Evolutionary conservation across 2,888 invertebrate species (phyloP), one percentile per base, ranked within the genome.

Genomic region (Romanomermis culicivorax): DNA sequence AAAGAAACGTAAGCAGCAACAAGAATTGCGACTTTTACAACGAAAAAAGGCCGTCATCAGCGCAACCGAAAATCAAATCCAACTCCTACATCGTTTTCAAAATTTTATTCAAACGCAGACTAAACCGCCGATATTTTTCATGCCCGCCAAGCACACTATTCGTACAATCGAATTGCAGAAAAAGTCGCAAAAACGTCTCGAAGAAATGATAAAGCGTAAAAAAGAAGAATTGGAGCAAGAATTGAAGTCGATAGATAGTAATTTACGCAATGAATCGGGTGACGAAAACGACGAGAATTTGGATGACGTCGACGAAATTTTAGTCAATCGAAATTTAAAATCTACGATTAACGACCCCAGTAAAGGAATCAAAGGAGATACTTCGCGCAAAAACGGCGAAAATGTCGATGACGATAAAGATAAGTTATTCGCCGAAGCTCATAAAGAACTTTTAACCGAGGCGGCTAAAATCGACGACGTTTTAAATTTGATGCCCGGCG

Each of bases 61-160:
- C 14, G 50, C 50, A 29, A 49, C 50, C 11, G 50, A 49, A 49
- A 49, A 49, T 49, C 50, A 49, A 27, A 49, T 49, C 27, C 27
- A 25, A 27, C 20, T 27, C 11, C 91, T 86, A 61, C 78, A 78
- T 62, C 78, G 79, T 53, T 76, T 88, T 52, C 77, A 78, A 25
- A 79, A 83, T 69, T 88, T 83, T 67, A 87, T 95, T 62, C 77
- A 81, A 64, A 91, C 91, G 0, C 83, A 82, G 69, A 73, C 83
- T 0, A 82, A 82, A 65, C 93, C 93, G 1, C 78, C 80, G 57
- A 76, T 95, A 56, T 88, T 83, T 73, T 95, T 82, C 76, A 70
- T 83, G 63, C 93, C 93, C 0, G 82, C 83, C 67, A 78, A 78
- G 60, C 79, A 83, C 72, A 78, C 79, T 50, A 77, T 79, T 2